Evolutionary conservation across 2,113 vertebrate species (phyloP), one percentile per base, ranked within the genome.

Genomic region (Chlorodrepanis virens): DNA sequence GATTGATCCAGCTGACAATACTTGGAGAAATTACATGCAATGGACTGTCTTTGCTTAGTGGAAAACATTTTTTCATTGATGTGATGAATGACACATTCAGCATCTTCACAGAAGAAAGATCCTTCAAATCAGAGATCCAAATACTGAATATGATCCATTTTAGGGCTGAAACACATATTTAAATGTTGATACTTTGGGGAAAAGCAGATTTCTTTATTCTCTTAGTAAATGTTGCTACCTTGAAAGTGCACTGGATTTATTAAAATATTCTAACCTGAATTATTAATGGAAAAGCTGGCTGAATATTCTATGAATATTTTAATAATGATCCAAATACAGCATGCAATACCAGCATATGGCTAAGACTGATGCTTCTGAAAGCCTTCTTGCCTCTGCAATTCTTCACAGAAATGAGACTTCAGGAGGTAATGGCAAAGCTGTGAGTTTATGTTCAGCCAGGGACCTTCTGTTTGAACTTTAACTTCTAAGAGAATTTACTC

Each of bases 291-390:
- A 42, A 78, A 94, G 91, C 72, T 84, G 81, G 74, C 31, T 87
- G 84, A 95, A 95, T 91, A 91, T 69, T 95, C 89, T 50, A 89
- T 89, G 83, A 96, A 91, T 94, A 94, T 95, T 96, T 93, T 78
- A 96, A 92, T 88, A 83, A 94, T 16, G 42, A 90, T 94, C 52
- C 83, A 89, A 88, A 93, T 81, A 59, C 63, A 57, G 82, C 63
- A 67, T 52, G 79, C 61, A 95, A 53, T 52, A 61, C 61, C 37
- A 92, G 56, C 75, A 87, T 35, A 64, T 5, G 11, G 75, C 70
- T 64, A 68, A 76, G 77, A 96, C 33, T 53, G 52, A 79, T 78
- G 50, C 24, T 82, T 59, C 75, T 49, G 74, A 95, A 89, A 88
- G 54, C 52, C 56, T 87, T 69, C 57, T 52, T 71, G 83, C 69